phyloP scores from a whole-genome alignment of 1,140 invertebrate genomes.

The Marisa cornuarietis region DNA sequence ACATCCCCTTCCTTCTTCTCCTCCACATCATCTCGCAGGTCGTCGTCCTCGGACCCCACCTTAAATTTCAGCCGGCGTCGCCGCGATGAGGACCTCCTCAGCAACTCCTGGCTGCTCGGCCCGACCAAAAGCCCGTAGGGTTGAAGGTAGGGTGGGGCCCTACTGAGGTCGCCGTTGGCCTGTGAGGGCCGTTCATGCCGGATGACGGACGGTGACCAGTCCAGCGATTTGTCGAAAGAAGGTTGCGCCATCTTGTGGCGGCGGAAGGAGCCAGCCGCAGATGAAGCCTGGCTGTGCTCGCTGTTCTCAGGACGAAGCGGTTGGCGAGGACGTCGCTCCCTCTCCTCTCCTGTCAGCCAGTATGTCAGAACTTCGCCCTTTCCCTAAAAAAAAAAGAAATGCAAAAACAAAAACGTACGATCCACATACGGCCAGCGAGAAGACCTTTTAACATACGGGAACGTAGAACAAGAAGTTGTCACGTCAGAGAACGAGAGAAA shows the following conservation, averaged over 20 bases:
- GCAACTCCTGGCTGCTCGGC: conserved; percentile 36
- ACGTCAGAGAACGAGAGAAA: not conserved
- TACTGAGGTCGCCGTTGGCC: not conserved
- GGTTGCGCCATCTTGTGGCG: not conserved
- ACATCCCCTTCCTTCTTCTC: not conserved
- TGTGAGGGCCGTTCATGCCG: not conserved
- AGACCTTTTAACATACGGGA: not conserved
- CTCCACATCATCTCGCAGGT: not conserved
- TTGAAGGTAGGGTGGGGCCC: conserved; percentile 19
- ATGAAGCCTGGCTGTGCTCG: not conserved
- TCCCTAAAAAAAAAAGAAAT: too few species aligned
- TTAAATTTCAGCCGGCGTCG: conserved; percentile 35
- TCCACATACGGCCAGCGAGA: not conserved
- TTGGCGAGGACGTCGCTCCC: not conserved
- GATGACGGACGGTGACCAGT: not conserved
- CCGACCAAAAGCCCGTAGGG: conserved; percentile 32
- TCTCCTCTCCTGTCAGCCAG: not conserved
- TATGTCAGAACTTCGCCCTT: not conserved
- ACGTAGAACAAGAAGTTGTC: not conserved
- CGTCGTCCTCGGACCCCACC: conserved; percentile 17
- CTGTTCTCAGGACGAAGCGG: not conserved
- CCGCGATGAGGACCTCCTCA: conserved; percentile 35
- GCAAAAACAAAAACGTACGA: not conserved
- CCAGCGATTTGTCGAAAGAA: not conserved
- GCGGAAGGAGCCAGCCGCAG: too few species aligned